phyloP scores from a whole-genome alignment of 2,888 invertebrate species.

The Philonicus albiceps region DNA sequence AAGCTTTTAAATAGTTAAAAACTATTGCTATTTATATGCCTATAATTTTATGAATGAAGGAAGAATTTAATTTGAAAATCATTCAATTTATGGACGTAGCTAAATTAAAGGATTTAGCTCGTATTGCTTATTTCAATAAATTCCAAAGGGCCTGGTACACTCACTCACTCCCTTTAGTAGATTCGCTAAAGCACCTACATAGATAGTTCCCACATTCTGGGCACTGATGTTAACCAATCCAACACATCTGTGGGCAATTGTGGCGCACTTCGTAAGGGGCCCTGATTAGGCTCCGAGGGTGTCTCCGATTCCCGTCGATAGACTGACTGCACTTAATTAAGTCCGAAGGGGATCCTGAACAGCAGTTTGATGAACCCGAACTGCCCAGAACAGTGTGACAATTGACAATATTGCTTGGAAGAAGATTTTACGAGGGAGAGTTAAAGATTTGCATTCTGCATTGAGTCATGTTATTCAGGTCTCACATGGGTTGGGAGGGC shows the following conservation, averaged over 20 bases:
- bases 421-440: not conserved
- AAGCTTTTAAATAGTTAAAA: no score
- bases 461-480: not conserved
- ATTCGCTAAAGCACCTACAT: not conserved
- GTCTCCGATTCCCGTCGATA: not conserved
- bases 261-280: not conserved
- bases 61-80: not conserved
- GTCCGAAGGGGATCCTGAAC: not conserved
- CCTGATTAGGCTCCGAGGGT: constrained; percentile 27
- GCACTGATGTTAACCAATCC: not conserved
- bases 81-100: not conserved
- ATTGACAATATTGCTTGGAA: not conserved
- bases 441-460: not conserved
- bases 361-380: not conserved
- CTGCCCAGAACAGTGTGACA: not conserved
- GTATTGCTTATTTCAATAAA: not conserved
- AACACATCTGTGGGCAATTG: constrained; percentile 11
- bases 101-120: not conserved
- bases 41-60: no score
- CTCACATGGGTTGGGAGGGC: not conserved
- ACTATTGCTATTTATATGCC: no score
- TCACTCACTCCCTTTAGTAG: not conserved
- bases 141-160: not conserved
- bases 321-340: constrained; percentile 28
- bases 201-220: not conserved